phyloP scores from a whole-genome alignment of 2,888 invertebrate species.

The Siphonodentalium dalli region DNA sequence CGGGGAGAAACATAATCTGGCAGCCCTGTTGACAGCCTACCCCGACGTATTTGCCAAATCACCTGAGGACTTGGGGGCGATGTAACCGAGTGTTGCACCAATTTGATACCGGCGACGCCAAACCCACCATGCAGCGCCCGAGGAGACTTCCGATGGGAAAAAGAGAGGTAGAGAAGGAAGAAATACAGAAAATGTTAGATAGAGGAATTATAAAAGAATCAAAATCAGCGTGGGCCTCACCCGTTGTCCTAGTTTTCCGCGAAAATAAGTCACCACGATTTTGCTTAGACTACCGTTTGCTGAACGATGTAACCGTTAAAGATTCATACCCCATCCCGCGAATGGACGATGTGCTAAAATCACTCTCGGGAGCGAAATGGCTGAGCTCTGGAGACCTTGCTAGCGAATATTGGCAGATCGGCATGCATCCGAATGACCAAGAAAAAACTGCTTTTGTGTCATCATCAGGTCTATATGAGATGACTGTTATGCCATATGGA shows the following conservation, averaged over 20 bases:
- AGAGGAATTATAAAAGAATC: slow-evolving; percentile 8
- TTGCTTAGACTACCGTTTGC: slow-evolving; percentile 11
- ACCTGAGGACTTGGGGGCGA: neutral
- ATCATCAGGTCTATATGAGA: slow-evolving; percentile 1
- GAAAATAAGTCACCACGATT: slow-evolving; percentile 11
- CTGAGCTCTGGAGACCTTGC: slow-evolving; percentile 14
- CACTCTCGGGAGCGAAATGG: slow-evolving; percentile 5
- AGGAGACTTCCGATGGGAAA: slow-evolving; percentile 3
- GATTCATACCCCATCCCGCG: slow-evolving; percentile 18
- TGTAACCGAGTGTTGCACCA: neutral
- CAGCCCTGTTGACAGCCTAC: neutral
- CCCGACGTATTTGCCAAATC: slow-evolving; percentile 6
- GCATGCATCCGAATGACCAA: slow-evolving; percentile 2
- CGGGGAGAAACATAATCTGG: neutral
- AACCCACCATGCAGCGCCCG: neutral
- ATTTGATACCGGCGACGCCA: slow-evolving; percentile 4
- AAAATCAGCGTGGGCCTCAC: slow-evolving; percentile 15
- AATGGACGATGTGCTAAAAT: slow-evolving; percentile 7
- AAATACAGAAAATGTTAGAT: slow-evolving; percentile 7
- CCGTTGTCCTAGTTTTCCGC: slow-evolving; percentile 15
- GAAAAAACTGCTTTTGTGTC: slow-evolving; percentile 17
- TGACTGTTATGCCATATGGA: slow-evolving; percentile 7
- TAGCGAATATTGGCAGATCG: slow-evolving; percentile 13
- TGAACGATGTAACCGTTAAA: slow-evolving; percentile 12
- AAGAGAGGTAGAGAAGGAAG: neutral